Evolutionary conservation across 2,888 invertebrate species (phyloP), one percentile per base, ranked within the genome.

Genomic region (Caenorhabditis sp.): DNA sequence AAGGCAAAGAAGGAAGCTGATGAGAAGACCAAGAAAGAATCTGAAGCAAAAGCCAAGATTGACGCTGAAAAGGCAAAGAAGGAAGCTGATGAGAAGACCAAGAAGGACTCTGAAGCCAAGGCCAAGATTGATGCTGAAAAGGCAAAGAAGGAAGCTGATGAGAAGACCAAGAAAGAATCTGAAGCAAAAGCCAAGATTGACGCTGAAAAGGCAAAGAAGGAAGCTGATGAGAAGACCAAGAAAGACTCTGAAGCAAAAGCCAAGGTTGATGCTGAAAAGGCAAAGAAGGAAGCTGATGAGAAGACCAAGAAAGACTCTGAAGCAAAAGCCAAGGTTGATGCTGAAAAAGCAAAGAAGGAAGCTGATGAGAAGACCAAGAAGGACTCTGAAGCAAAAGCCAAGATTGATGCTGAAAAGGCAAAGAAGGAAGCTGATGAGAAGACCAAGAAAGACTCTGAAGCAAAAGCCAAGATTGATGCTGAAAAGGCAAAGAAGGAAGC

Each of bases 1-100:
- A 47, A 47, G 47, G n/a, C 47, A n/a, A 47, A 47, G 47, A 47
- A 47, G 47, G 47, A 47, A n/a, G 16, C 47, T 47, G 47, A 47
- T 3, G 47, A 2, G n/a, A 47, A 47, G 47, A 10, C 47, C n/a
- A 47, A 47, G 47, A n/a, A n/a, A 19, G 47, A 47, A n/a, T n/a
- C 47, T n/a, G 47, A 47, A 2, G 47, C 2, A 2, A 47, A 47
- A 19, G n/a, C 47, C 47, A 47, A 47, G 47, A 47, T n/a, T n/a
- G 47, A 47, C 7, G n/a, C 19, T 3, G 47, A 47, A n/a, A 47
- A 47, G 47, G 7, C 47, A 1, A 47, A 47, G 47, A 47, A 47
- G 47, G 47, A 47, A 2, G 16, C 47, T n/a, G 47, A 47, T 3
- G 47, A 12, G 47, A 47, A 47, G 47, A 19, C 47, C n/a, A 47